Percentiles rank a stretch among this genome's conserved stretches.
These are phyloP conservation scores for Anas platyrhynchos DNA, from an alignment of 2,113 vertebrate species.

Conservation along the genomic window DNA sequence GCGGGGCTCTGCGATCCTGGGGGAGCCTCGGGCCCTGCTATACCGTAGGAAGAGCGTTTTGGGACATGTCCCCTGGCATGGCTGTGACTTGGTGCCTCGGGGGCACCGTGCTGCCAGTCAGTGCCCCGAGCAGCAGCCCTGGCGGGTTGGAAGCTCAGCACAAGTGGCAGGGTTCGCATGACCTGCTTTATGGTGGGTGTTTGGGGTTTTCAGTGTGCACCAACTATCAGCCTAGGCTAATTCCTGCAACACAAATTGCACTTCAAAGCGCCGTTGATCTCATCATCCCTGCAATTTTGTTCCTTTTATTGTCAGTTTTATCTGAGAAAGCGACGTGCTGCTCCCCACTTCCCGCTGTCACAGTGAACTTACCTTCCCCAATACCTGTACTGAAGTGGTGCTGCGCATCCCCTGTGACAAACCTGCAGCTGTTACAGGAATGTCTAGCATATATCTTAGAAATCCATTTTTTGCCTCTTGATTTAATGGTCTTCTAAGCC, in stretches of 20 bases:
- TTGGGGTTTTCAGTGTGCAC: background rate
- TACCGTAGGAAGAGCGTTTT: background rate
- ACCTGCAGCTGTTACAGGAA: constrained; percentile 27
- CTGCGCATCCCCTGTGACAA: constrained; percentile 9
- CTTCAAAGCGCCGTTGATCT: background rate
- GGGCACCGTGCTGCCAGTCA: background rate
- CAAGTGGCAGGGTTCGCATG: background rate
- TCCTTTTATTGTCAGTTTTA: background rate
- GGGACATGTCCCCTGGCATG: rapidly evolving
- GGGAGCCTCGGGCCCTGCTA: background rate
- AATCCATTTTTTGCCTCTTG: constrained; percentile 54
- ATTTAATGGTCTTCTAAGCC: constrained; percentile 68
- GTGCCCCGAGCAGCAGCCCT: background rate
- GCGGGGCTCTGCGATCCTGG: rapidly evolving
- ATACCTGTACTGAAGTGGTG: background rate
- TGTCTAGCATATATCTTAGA: constrained; percentile 10
- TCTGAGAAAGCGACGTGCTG: background rate
- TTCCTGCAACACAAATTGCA: background rate
- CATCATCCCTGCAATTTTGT: background rate
- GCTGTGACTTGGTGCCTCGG: rapidly evolving
- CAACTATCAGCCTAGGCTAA: background rate
- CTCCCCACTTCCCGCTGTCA: background rate
- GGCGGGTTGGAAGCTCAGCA: background rate
- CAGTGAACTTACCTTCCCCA: background rate
- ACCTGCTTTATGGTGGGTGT: background rate